Conservation (phyloP, 2,888 invertebrate species). For the Hypena proboscidalis region DNA sequence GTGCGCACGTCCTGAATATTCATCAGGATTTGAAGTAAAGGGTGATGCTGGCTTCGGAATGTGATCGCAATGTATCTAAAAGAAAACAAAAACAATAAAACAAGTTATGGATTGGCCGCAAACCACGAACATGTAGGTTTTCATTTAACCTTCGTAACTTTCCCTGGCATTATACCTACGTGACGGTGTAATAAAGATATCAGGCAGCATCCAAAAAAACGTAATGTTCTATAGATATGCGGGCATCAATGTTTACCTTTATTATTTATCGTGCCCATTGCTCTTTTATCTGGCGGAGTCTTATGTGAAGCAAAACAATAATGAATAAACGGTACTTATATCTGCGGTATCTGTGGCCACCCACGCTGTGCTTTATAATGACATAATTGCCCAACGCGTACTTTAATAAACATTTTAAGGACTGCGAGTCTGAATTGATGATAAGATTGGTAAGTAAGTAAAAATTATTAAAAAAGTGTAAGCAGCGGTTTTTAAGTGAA, state of each 20-base stretch:
- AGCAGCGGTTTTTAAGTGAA: neutral
- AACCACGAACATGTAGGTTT: constrained; percentile 5
- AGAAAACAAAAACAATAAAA: neutral
- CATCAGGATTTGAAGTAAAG: constrained; percentile 50
- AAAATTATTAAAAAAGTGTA: neutral
- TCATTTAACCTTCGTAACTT: constrained; percentile 4
- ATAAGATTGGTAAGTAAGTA: constrained; percentile 1
- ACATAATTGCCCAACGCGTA: constrained; percentile 31
- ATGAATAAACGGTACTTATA: constrained; percentile 34
- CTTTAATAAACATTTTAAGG: constrained; percentile 24
- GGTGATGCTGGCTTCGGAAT: constrained; percentile 31
- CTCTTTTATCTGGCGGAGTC: constrained; percentile 19
- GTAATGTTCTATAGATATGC: constrained; percentile 27
- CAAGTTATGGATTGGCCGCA: constrained; percentile 2
- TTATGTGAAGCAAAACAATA: constrained; percentile 34
- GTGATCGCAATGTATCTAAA: constrained; percentile 16
- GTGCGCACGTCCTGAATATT: constrained; percentile 73
- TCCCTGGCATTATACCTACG: constrained; percentile 6
- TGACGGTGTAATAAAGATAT: constrained; percentile 15
- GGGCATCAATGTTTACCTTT: constrained; percentile 37
- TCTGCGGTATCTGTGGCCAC: constrained; percentile 31
- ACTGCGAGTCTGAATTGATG: constrained; percentile 10
- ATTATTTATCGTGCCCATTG: constrained; percentile 35
- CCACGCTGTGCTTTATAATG: constrained; percentile 42
- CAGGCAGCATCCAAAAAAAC: constrained; percentile 20